These are phyloP conservation scores for Carcina quercana DNA, from an alignment of 2,888 invertebrate genomes.

Conservation along the genomic window DNA sequence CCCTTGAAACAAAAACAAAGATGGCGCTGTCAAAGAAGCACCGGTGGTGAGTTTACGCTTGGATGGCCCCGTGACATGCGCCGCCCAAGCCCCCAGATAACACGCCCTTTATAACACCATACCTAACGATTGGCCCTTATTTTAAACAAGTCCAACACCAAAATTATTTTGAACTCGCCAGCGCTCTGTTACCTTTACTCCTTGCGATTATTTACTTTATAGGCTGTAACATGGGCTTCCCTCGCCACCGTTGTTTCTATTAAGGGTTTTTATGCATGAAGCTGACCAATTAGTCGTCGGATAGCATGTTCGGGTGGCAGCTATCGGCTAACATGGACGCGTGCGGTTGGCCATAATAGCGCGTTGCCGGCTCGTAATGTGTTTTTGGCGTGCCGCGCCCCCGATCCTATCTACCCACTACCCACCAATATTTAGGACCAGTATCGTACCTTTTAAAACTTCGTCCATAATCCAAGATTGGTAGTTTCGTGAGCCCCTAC, in stretches of 20 bases:
- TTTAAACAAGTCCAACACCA: constrained; percentile 28
- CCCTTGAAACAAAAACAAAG: constrained; percentile 48
- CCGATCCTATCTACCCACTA: constrained; percentile 57
- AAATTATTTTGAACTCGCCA: constrained; percentile 33
- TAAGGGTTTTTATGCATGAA: constrained; percentile 61
- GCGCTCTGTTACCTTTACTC: constrained; percentile 22
- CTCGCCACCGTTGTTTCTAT: constrained; percentile 45
- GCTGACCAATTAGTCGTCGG: constrained; percentile 63
- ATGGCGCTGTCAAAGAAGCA: constrained; percentile 44
- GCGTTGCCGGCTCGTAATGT: constrained; percentile 60
- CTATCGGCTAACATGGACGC: constrained; percentile 53
- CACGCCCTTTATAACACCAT: constrained; percentile 49
- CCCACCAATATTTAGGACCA: constrained; percentile 56
- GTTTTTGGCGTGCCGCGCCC: constrained; percentile 67
- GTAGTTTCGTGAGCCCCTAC: constrained; percentile 57
- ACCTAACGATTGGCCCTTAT: constrained; percentile 46
- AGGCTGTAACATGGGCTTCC: constrained; percentile 42
- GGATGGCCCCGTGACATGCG: constrained; percentile 49
- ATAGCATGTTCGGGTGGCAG: constrained; percentile 62
- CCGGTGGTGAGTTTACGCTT: constrained; percentile 51
- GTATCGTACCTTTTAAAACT: constrained; percentile 54
- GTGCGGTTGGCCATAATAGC: constrained; percentile 67
- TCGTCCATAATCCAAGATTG: constrained; percentile 55
- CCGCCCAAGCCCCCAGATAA: constrained; percentile 52
- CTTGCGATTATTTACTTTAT: constrained; percentile 40